Evolutionary conservation across 2,113 vertebrate species (phyloP).

Genomic region (Cyprinodon brontotheroides): DNA sequence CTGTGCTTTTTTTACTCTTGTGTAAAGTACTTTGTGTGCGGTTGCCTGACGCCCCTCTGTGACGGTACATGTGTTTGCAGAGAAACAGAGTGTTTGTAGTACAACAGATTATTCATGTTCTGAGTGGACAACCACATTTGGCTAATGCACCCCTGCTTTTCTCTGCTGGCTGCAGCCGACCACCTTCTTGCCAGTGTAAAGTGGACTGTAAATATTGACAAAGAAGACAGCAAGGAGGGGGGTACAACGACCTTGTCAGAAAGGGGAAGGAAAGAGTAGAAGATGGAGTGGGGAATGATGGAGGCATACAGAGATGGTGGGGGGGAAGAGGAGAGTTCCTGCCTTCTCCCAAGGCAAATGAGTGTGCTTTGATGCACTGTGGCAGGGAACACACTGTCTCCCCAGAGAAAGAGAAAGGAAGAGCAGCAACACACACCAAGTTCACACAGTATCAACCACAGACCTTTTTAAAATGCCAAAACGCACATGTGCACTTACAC

Average conservation of each 20-base stretch:
- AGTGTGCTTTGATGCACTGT: slow-evolving; percentile 77
- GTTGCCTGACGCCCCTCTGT: slow-evolving; percentile 26
- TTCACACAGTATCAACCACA: slow-evolving; percentile 40
- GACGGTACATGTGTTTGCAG: slow-evolving; percentile 13
- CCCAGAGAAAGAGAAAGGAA: slow-evolving; percentile 62
- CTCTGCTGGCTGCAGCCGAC: slow-evolving; percentile 58
- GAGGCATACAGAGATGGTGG: slow-evolving; percentile 26
- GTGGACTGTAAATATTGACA: slow-evolving; percentile 79
- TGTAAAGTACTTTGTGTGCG: slow-evolving; percentile 38
- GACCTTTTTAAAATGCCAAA: slow-evolving; percentile 63
- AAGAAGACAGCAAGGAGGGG: slow-evolving; percentile 52
- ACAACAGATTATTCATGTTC: slow-evolving; percentile 66
- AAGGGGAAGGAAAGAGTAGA: slow-evolving; percentile 26
- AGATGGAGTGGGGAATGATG: slow-evolving; percentile 31
- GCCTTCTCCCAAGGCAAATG: slow-evolving; percentile 71
- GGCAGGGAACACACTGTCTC: slow-evolving; percentile 80
- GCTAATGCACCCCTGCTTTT: slow-evolving; percentile 65
- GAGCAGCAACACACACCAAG: slow-evolving; percentile 19
- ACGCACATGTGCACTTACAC: slow-evolving; percentile 12
- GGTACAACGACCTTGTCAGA: slow-evolving; percentile 65
- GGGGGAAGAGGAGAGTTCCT: slow-evolving; percentile 41
- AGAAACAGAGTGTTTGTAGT: slow-evolving; percentile 54
- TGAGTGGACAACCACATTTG: slow-evolving; percentile 72
- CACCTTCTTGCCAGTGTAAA: slow-evolving; percentile 65
- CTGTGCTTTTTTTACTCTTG: slow-evolving; percentile 40